A percentile compares a stretch with the other conserved stretches of the same genome.
These are phyloP conservation scores for Orbicella faveolata DNA, from an alignment of 64 coral and sea anemone species.

Conservation along the genomic window DNA sequence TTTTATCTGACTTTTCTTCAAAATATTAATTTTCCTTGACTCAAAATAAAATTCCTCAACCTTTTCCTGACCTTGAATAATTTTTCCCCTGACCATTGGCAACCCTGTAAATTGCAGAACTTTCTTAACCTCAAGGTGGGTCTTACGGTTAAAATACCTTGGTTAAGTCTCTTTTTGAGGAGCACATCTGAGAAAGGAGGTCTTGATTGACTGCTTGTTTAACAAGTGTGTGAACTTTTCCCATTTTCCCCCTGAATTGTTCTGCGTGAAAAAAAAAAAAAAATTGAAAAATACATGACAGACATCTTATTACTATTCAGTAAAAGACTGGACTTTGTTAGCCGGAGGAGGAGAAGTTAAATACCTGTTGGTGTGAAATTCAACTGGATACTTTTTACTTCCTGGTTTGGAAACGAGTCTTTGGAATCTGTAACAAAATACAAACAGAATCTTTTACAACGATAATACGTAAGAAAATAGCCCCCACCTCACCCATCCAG, in stretches of 20 bases:
- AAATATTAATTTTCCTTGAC: no score
- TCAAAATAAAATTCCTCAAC: no score
- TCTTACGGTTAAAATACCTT: neutral
- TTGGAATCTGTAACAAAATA: neutral
- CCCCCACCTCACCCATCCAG: no score
- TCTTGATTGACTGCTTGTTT: neutral
- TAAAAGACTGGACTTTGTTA: no score
- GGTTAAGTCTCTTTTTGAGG: neutral
- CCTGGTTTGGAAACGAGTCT: neutral
- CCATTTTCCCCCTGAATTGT: neutral
- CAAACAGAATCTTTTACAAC: no score
- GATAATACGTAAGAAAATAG: neutral
- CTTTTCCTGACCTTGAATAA: no score
- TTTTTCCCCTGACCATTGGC: no score
- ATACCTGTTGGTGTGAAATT: conserved; percentile 1
- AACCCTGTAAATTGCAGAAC: no score
- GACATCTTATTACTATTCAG: no score
- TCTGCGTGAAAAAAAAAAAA: neutral
- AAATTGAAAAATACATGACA: neutral
- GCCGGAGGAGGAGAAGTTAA: no score
- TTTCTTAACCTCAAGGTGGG: no score
- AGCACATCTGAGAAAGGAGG: neutral
- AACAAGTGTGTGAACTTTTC: conserved; percentile 6
- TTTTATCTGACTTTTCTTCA: no score
- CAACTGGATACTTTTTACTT: neutral